Base-by-base conservation (phyloP, 1,140 invertebrate species). In the Oryzaephilus surinamensis region DNA sequence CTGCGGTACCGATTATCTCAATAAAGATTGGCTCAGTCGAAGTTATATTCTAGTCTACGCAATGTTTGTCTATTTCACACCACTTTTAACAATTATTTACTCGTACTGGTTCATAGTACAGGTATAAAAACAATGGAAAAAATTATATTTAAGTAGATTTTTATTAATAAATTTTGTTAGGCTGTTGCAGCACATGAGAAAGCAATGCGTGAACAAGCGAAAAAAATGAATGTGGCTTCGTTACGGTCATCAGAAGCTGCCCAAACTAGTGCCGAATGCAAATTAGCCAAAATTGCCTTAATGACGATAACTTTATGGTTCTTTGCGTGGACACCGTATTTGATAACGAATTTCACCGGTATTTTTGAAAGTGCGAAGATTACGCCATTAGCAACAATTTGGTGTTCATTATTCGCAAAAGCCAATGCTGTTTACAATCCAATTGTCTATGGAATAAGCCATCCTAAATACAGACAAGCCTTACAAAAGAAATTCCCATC, bases 191-290 rank as follows among this genome's bases (percentile, higher is more conserved):
- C 77, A 38, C 85, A 91, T 54, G 84, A 89, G 57, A 80, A 79
- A 60, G 69, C 72, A 23, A 86, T 91, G 80, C 63, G 79, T 35
- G 81, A 85, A 55, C 82, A 86, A 63, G 83, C 82, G 2, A 85
- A 84, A 62, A 86, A 85, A 61, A 87, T 86, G 82, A 86, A 86
- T 54, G 82, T 87, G 6, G 74, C 81, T 32, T 84, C 81, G 1
- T 62, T 86, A 32, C 61, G 82, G 54, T 78, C 79, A 7, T 69
- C 73, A 15, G 79, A 84, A 48, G 69, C 72, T 46, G 65, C 72
- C 14, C 69, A 71, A 39, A 71, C 74, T 31, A 81, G 77, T 48
- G 76, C 81, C 10, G 81, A 84, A 66, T 75, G 72, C 49, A 82
- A 83, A 68, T 56, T 85, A 44, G 82, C 82, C 19, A 85, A 85